Percentiles rank a stretch among this genome's conserved stretches.
Evolutionary conservation across 30 jellyfish, hydroid and myxozoan genomes (phyloP).

Genomic region (Pelagia noctiluca): DNA sequence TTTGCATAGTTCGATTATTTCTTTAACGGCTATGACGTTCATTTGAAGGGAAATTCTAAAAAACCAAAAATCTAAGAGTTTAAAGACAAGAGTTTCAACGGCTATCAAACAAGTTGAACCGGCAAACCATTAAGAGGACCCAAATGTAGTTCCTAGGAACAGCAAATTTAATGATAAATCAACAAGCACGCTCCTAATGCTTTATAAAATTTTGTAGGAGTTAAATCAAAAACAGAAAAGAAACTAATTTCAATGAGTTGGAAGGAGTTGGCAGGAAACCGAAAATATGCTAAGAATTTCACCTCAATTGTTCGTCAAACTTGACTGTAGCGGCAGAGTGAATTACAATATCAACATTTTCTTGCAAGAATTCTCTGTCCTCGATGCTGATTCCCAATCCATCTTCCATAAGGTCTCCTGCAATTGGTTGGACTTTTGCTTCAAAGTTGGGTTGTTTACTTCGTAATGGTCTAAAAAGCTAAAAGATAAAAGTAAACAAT

Average conservation of each 20-base stretch:
- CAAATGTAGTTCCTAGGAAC: too few relatives aligned
- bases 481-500: neutral
- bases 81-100: too few relatives aligned
- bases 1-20: conserved; percentile 77
- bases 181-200: too few relatives aligned
- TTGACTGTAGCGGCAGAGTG: conserved; percentile 97
- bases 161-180: too few relatives aligned
- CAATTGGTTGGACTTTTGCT: conserved; percentile 79
- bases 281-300: too few relatives aligned
- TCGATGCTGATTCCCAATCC: conserved; percentile 81
- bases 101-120: too few relatives aligned
- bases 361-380: conserved; percentile 59
- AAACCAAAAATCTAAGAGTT: too few relatives aligned
- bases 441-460: conserved; percentile 64
- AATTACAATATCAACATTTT: conserved; percentile 82
- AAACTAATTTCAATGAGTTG: too few relatives aligned
- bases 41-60: conserved; percentile 87
- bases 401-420: conserved; percentile 79
- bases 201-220: too few relatives aligned
- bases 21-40: conserved; percentile 88
- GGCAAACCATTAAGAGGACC: too few relatives aligned
- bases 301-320: conserved; percentile 94
- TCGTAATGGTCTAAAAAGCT: conserved; percentile 73
- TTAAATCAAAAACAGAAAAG: too few relatives aligned
- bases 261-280: too few relatives aligned